These are phyloP conservation scores for Drosophila koepferae DNA, from an alignment of 2,888 invertebrate genomes.

Conservation along the genomic window DNA sequence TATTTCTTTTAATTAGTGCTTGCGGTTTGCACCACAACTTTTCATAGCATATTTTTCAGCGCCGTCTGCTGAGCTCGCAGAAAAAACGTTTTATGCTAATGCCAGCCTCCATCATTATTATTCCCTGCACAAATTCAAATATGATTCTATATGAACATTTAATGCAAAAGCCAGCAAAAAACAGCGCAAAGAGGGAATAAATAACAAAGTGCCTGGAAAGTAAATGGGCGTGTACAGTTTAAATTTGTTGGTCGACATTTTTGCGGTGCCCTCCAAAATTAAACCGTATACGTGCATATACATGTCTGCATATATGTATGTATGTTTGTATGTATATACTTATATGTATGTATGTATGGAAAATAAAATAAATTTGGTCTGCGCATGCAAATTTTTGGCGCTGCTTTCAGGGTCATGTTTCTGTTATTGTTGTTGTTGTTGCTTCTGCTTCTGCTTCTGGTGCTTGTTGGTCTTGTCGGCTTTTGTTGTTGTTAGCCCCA, in stretches of 20 bases:
- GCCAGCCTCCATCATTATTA: slow-evolving; percentile 20
- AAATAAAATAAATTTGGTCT: slow-evolving; percentile 54
- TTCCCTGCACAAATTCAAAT: slow-evolving; percentile 42
- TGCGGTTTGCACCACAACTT: slow-evolving; percentile 42
- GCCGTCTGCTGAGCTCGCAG: slow-evolving; percentile 29
- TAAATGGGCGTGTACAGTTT: slow-evolving; percentile 57
- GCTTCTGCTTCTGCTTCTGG: too few species aligned
- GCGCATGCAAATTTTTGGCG: slow-evolving; percentile 73
- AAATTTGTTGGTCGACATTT: slow-evolving; percentile 66
- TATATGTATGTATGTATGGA: slow-evolving; percentile 11
- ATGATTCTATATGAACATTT: slow-evolving; percentile 41
- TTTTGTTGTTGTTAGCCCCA: slow-evolving; percentile 41
- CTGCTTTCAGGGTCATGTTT: slow-evolving; percentile 61
- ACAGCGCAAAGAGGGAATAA: slow-evolving; percentile 30
- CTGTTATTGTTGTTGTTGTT: slow-evolving; percentile 7
- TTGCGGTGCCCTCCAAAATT: slow-evolving; percentile 57
- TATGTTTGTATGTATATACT: not conserved
- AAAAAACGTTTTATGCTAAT: slow-evolving; percentile 64
- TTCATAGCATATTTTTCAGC: slow-evolving; percentile 58
- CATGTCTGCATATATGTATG: not conserved
- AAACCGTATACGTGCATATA: slow-evolving; percentile 32
- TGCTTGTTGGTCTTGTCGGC: slow-evolving; percentile 9
- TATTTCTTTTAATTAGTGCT: slow-evolving; percentile 72
- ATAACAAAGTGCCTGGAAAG: slow-evolving; percentile 52
- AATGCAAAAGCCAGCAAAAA: slow-evolving; percentile 35